Percentiles rank a stretch among this genome's conserved stretches.
Conservation (phyloP, 2,888 invertebrate species). For the Apodemia hepburni region DNA sequence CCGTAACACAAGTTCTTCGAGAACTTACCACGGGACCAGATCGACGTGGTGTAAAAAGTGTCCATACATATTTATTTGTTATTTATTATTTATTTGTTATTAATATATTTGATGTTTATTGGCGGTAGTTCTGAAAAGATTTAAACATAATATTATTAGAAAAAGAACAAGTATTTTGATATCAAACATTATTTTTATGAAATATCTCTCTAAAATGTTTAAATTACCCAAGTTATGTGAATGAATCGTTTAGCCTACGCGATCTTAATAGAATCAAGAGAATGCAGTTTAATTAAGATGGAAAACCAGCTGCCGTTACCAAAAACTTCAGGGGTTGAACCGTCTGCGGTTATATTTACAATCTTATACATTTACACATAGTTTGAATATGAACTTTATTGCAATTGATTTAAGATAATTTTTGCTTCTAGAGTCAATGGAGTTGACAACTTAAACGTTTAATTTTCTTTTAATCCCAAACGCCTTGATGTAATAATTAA, state of each 20-base stretch:
- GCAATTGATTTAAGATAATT: slow-evolving; percentile 29
- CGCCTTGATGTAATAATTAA: slow-evolving; percentile 69
- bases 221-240: not conserved
- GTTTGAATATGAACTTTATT: slow-evolving; percentile 35
- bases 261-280: slow-evolving; percentile 11
- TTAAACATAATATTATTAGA: too few species aligned
- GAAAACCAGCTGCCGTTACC: slow-evolving; percentile 72
- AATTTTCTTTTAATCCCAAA: slow-evolving; percentile 79
- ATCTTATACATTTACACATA: slow-evolving; percentile 24
- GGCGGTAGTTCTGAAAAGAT: too few species aligned
- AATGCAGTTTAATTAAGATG: slow-evolving; percentile 56
- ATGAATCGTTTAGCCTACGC: not conserved
- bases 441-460: slow-evolving; percentile 70
- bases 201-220: not conserved
- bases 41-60: too few species aligned
- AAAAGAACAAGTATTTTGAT: too few species aligned
- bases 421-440: slow-evolving; percentile 38
- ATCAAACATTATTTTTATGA: too few species aligned
- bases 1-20: too few species aligned
- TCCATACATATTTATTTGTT: too few species aligned
- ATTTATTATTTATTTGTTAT: too few species aligned
- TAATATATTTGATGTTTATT: too few species aligned
- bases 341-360: slow-evolving; percentile 52
- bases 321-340: slow-evolving; percentile 64
- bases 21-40: too few species aligned